Percentiles rank a stretch among this genome's conserved stretches.
These are phyloP conservation scores for Phaenicophaeus curvirostris DNA, from an alignment of 2,797 vertebrate genomes.

Conservation along the genomic window DNA sequence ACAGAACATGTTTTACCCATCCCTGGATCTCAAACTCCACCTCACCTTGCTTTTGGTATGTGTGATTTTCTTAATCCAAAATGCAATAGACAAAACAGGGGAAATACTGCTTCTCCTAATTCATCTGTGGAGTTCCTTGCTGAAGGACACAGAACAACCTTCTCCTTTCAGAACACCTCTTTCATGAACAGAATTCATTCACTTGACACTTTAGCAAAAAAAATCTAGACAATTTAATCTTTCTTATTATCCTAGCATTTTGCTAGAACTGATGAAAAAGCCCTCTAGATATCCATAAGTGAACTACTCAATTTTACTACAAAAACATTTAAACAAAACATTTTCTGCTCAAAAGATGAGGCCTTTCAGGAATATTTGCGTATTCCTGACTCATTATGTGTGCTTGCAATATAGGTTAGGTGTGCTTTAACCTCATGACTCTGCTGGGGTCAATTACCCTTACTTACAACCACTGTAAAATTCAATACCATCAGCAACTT, in stretches of 20 bases:
- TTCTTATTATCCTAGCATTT: not conserved
- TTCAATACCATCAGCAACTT: not conserved
- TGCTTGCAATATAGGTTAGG: fast-evolving
- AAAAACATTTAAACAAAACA: not conserved
- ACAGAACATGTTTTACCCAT: not conserved
- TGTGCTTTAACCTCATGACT: not conserved
- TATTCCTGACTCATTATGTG: not conserved
- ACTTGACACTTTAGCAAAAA: not conserved
- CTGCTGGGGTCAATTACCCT: not conserved
- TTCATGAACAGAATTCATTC: not conserved
- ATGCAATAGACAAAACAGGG: not conserved
- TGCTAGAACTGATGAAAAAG: not conserved
- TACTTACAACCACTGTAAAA: not conserved
- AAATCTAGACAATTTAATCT: not conserved
- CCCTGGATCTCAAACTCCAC: not conserved
- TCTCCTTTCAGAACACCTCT: not conserved
- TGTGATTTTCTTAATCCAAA: not conserved
- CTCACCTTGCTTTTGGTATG: fast-evolving
- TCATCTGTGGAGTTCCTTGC: not conserved
- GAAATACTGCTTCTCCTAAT: not conserved
- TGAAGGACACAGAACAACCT: not conserved
- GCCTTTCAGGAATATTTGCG: not conserved
- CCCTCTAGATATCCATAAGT: not conserved
- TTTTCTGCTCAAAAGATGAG: fast-evolving
- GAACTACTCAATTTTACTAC: not conserved